phyloP scores from a whole-genome alignment of 2,797 vertebrate genomes.

The Cheirogaleus major region DNA sequence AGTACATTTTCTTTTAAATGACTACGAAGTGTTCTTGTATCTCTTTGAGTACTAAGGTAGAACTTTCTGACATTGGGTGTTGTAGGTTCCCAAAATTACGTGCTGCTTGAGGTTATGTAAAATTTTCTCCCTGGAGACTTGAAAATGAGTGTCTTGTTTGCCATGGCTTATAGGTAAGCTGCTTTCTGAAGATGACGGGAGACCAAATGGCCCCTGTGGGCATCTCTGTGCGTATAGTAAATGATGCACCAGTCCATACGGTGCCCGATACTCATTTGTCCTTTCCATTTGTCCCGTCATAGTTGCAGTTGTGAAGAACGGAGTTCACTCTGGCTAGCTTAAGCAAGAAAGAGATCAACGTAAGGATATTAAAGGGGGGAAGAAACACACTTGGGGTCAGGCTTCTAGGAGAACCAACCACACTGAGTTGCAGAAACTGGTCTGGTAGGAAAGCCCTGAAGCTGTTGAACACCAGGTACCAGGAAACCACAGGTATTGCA shows the following conservation, averaged over 20 bases:
- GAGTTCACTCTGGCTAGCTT: neutral
- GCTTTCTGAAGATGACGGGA: neutral
- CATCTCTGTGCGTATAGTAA: conserved; percentile 23
- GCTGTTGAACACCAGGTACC: neutral
- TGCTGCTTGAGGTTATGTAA: neutral
- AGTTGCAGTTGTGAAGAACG: neutral
- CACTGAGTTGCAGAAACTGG: neutral
- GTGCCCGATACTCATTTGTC: neutral
- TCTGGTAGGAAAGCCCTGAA: neutral
- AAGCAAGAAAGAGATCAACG: neutral
- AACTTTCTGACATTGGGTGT: neutral
- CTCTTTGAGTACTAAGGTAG: neutral
- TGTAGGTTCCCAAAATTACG: neutral
- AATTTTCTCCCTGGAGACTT: conserved; percentile 2
- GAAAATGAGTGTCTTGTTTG: neutral
- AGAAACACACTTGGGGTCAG: neutral
- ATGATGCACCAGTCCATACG: neutral
- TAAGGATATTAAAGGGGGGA: neutral
- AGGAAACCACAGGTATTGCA: neutral
- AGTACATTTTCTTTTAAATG: conserved; percentile 1
- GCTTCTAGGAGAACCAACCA: neutral
- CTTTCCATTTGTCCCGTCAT: neutral
- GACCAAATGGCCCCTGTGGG: neutral
- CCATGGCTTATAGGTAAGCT: neutral
- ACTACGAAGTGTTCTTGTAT: neutral